Evolutionary conservation across 2,113 vertebrate genomes (phyloP).

Genomic region (Bujurquina vittata): DNA sequence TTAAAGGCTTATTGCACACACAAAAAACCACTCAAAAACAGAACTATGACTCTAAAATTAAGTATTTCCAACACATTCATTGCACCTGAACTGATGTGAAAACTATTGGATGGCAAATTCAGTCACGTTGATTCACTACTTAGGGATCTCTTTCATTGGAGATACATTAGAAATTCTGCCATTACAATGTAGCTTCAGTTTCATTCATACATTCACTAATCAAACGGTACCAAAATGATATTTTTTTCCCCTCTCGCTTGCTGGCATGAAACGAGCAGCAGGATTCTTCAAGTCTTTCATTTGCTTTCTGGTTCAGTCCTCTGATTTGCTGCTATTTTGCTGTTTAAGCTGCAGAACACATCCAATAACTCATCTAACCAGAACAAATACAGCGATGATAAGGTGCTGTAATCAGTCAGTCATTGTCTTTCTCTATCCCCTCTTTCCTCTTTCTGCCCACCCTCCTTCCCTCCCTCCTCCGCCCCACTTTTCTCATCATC

Average conservation of each 20-base stretch:
- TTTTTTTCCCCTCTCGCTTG: not conserved
- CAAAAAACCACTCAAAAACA: not conserved
- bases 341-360: constrained; percentile 56
- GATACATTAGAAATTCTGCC: not conserved
- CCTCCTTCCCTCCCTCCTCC: not conserved
- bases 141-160: not conserved
- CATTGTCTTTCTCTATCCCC: constrained; percentile 40
- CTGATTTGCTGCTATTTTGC: constrained; percentile 19
- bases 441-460: not conserved
- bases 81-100: constrained; percentile 36
- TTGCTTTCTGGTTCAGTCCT: constrained; percentile 23
- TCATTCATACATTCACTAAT: not conserved
- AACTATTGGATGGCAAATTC: constrained; percentile 27
- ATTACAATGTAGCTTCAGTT: not conserved
- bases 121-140: constrained; percentile 19
- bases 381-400: constrained; percentile 58
- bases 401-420: constrained; percentile 53
- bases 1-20: constrained; percentile 52
- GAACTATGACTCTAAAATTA: constrained; percentile 1
- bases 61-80: constrained; percentile 31
- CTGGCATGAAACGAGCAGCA: not conserved
- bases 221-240: not conserved
- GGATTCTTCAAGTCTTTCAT: not conserved
- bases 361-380: constrained; percentile 52
- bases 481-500: constrained; percentile 3